These are phyloP conservation scores for Rhodeus uyekii DNA, from an alignment of 2,797 vertebrate species.

Conservation along the genomic window DNA sequence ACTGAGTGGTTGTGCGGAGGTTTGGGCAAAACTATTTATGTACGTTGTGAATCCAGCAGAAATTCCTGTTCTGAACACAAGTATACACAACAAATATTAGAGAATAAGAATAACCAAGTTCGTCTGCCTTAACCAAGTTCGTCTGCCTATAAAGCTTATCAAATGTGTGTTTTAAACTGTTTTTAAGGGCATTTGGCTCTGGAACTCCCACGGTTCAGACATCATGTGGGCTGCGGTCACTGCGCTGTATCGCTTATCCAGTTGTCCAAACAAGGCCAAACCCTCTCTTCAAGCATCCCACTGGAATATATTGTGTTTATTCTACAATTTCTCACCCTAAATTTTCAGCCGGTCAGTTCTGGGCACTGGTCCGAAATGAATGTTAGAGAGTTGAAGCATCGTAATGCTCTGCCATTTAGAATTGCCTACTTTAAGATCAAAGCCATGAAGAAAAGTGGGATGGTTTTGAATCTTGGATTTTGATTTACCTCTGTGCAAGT, in stretches of 20 bases:
- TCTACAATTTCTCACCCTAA: slow-evolving; percentile 29
- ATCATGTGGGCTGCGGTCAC: neutral
- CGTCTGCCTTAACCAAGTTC: no score
- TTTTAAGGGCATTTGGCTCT: neutral
- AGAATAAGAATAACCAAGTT: neutral
- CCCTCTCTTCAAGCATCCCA: neutral
- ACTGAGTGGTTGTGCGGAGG: neutral
- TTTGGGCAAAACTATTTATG: neutral
- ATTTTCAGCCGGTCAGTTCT: slow-evolving; percentile 18
- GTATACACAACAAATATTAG: neutral
- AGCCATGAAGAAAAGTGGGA: neutral
- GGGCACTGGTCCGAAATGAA: slow-evolving; percentile 1
- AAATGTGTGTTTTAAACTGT: neutral
- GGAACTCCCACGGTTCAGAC: neutral
- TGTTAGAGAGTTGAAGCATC: neutral
- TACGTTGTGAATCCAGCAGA: neutral
- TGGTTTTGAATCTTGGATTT: neutral
- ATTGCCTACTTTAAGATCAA: neutral
- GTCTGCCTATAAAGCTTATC: neutral
- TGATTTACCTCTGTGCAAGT: slow-evolving; percentile 12
- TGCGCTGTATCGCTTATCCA: slow-evolving; percentile 15
- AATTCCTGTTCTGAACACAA: neutral
- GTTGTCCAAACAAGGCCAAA: slow-evolving; percentile 38
- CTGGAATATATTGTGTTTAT: slow-evolving; percentile 28
- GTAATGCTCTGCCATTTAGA: slow-evolving; percentile 1